Evolutionary conservation across 2,797 vertebrate genomes (phyloP).

Genomic region (Aphelocoma californica): DNA sequence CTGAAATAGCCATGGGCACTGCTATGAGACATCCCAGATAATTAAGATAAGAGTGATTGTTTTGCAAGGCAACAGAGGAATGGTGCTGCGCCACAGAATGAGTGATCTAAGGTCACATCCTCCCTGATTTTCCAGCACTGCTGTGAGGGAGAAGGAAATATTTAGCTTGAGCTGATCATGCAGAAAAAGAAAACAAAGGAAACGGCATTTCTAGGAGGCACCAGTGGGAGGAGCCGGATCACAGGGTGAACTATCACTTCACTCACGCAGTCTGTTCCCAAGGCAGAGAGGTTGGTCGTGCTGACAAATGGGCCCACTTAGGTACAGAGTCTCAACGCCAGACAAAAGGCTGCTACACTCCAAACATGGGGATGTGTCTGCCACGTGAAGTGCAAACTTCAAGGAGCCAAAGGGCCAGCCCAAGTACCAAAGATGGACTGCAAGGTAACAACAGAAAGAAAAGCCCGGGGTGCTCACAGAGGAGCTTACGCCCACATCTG

Average conservation of each 20-base stretch:
- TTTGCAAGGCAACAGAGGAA: constrained; percentile 25
- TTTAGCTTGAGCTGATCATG: background rate
- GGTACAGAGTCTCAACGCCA: background rate
- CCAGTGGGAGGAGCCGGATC: background rate
- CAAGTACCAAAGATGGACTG: background rate
- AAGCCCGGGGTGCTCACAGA: background rate
- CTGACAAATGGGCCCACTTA: background rate
- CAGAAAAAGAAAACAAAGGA: background rate
- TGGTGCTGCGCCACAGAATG: background rate
- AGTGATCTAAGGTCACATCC: constrained; percentile 21
- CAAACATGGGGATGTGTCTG: fast-evolving
- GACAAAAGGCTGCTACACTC: background rate
- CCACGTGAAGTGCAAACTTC: background rate
- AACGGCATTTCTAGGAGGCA: background rate
- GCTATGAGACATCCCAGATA: constrained; percentile 5
- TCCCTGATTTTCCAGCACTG: constrained; percentile 29
- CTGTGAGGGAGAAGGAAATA: background rate
- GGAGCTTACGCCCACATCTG: background rate
- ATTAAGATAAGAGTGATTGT: constrained; percentile 8
- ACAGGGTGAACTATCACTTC: background rate
- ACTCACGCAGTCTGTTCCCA: background rate
- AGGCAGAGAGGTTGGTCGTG: background rate
- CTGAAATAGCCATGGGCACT: background rate
- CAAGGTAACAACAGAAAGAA: background rate
- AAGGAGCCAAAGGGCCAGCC: background rate